Evolutionary conservation across 2,113 vertebrate species (phyloP), one percentile per base, ranked within the genome.

Genomic region (Fregetta grallaria): DNA sequence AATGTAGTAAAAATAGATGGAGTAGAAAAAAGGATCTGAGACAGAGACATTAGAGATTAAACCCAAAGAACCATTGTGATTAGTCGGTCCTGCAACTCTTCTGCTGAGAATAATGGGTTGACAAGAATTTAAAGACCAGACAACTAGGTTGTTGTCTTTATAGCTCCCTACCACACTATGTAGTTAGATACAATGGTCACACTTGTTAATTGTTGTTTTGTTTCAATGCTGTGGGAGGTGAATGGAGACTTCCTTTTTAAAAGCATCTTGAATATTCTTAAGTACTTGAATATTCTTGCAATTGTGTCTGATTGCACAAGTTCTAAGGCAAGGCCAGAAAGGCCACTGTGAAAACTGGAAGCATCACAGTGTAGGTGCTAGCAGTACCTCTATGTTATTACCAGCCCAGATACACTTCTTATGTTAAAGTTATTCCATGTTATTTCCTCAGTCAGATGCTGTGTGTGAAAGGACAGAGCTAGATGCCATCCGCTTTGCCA

Each of bases 401-500:
- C 22, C 18, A 77, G 74, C 45, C 32, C 67, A 56, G 66, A 12
- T 20, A 15, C 8, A 4, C 7, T 47, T 66, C 45, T 45, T 26
- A 5, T 3, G 10, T 29, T 90, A 3, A 55, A 34, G 36, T 40
- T 87, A 34, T 79, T 45, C 12, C 38, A 0, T 50, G 36, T 74
- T 42, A 6, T 89, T 96, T 93, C 58, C 83, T 67, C 96, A 99
- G 99, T 98, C 99, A 71, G 95, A 73, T 79, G 98, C 98, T 10
- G 98, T 98, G 29, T 98, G 98, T 68, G 96, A 97, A 52, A 98
- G 98, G 94, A 98, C 97, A 9, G 99, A 99, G 94, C 97, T 77
- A 18, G 99, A 99, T 34, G 99, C 99, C 7, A 92, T 99, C 74
- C 97, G 84, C 58, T 95, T 99, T 83, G 99, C 99, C 77, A 95